Percentiles rank a stretch among this genome's conserved stretches.
These are phyloP conservation scores for Patella pellucida DNA, from an alignment of 2,888 invertebrate species.

Conservation along the genomic window DNA sequence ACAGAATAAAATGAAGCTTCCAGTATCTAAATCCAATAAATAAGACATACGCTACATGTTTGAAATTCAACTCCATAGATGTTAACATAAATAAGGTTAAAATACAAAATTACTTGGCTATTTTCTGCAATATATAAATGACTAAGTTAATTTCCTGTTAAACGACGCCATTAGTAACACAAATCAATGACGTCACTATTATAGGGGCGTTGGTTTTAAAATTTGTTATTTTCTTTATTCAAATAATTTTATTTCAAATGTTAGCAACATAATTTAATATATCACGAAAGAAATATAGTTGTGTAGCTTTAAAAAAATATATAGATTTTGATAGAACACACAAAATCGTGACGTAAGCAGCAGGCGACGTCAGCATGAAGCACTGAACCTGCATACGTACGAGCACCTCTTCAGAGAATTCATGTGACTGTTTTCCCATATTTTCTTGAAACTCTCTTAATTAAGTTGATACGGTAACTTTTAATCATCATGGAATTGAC, in stretches of 20 bases:
- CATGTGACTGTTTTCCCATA: constrained; percentile 43
- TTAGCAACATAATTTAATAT: too few relatives aligned
- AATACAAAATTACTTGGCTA: neutral
- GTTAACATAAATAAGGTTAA: too few relatives aligned
- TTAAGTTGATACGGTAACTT: constrained; percentile 8
- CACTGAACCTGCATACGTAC: neutral
- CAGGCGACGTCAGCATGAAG: constrained; percentile 62
- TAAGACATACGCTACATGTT: too few relatives aligned
- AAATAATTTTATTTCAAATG: too few relatives aligned
- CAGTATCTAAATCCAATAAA: too few relatives aligned
- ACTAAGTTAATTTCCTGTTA: neutral
- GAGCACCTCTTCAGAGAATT: neutral
- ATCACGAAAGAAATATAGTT: too few relatives aligned
- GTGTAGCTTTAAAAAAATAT: too few relatives aligned
- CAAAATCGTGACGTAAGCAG: constrained; percentile 51
- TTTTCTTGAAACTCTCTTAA: constrained; percentile 40
- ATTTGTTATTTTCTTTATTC: constrained; percentile 1
- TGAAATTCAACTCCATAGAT: too few relatives aligned
- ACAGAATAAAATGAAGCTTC: too few relatives aligned
- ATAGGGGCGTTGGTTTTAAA: neutral
- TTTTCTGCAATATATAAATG: neutral
- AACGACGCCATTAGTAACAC: constrained; percentile 9
- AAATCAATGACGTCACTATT: constrained; percentile 31
- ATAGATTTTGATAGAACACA: constrained; percentile 27
- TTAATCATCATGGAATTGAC: constrained; percentile 58